Base-by-base conservation (phyloP, 2,113 vertebrate species). In the Brachirus orientalis region DNA sequence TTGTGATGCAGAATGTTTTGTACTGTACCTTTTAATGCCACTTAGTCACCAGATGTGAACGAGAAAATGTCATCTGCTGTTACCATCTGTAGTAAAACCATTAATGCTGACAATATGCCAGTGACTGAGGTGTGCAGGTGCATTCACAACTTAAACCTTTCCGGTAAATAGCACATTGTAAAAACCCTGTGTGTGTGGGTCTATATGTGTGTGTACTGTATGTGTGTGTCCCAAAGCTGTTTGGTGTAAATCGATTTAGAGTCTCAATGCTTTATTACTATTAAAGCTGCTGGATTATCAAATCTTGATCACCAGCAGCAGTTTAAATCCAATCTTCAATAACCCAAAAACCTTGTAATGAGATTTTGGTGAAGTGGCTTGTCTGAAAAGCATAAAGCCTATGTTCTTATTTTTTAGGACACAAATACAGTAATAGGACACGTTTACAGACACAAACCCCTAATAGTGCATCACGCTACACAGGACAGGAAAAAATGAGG, bases 131-230 rank as follows among this genome's bases (percentile, higher is more conserved):
- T 36, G 54, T 18, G 11, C 4, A n/a, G 10, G 41, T 20, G 7
- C 14, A n/a, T n/a, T 55, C 50, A 28, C 28, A 22, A 7, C 44
- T 48, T n/a, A 40, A 37, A 59, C 14, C 20, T 7, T 6, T 60
- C 36, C 19, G 38, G 33, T 53, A 58, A 69, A 52, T 51, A 22
- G 6, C n/a, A 51, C 22, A 43, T 59, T 69, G 65, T 59, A 43
- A 51, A 59, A 4, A 0, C n/a, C 20, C 8, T 37, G 8, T n/a
- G 8, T 16, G 22, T 36, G 28, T 28, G 6, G 28, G 28, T 4
- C 14, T 28, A 43, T 55, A 11, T 22, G 47, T 20, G 18, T 51
- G 50, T 52, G 22, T 53, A 7, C n/a, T 11, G 19, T 52, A 17
- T 22, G 56, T 59, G 38, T 58, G 5, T 16, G 3, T 36, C 16